Conservation (phyloP, 2,888 invertebrate genomes). For the Dorcus hopei region DNA sequence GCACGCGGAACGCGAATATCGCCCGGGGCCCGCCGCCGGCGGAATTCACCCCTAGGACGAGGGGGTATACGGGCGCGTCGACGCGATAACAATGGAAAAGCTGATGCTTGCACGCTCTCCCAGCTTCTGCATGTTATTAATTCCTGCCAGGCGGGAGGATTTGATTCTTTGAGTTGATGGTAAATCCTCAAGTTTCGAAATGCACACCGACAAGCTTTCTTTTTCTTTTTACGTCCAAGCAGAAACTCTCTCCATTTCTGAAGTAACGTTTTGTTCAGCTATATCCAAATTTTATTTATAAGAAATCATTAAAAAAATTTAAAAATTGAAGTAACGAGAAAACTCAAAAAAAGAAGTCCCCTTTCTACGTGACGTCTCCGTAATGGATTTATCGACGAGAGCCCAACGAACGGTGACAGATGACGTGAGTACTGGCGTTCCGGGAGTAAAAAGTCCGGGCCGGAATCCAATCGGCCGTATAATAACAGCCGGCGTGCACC, state of each 20-base stretch:
- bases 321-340: too few species aligned
- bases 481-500: conserved; percentile 37
- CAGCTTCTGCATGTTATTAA: too few species aligned
- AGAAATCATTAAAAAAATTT: too few species aligned
- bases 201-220: too few species aligned
- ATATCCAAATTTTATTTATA: too few species aligned
- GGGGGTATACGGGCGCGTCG: not conserved
- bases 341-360: too few species aligned
- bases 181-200: too few species aligned
- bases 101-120: not conserved
- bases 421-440: conserved; percentile 4
- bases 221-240: too few species aligned
- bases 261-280: too few species aligned
- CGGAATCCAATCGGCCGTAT: conserved; percentile 31
- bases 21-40: not conserved
- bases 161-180: too few species aligned
- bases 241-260: too few species aligned
- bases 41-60: not conserved
- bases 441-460: conserved; percentile 4
- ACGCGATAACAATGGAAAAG: not conserved
- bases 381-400: conserved; percentile 4
- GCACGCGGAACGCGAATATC: conserved; percentile 6
- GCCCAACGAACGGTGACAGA: conserved; percentile 4
- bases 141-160: too few species aligned
- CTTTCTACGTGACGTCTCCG: not conserved